Percentiles rank a stretch among this genome's conserved stretches.
phyloP scores from a whole-genome alignment of 2,888 invertebrate genomes.

The Poecilobothrus nobilitatus region DNA sequence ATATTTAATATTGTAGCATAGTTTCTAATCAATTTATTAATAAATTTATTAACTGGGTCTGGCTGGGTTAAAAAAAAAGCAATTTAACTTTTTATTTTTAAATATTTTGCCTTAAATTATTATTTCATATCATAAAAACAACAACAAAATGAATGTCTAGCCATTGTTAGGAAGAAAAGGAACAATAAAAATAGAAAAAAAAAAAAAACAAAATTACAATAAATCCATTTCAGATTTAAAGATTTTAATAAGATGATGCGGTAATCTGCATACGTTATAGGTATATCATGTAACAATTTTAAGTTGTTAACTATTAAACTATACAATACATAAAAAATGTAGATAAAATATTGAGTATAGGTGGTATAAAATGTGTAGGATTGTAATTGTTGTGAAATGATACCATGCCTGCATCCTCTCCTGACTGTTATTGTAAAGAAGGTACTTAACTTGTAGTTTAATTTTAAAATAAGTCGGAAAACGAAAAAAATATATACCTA shows the following conservation, averaged over 20 bases:
- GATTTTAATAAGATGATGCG: background rate
- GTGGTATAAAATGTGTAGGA: constrained; percentile 2
- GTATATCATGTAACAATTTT: background rate
- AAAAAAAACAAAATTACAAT: too few relatives aligned
- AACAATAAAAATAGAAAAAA: too few relatives aligned
- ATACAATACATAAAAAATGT: background rate
- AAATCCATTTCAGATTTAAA: background rate
- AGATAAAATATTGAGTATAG: background rate
- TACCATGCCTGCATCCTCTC: background rate
- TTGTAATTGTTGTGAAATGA: background rate
- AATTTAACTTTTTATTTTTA: too few relatives aligned
- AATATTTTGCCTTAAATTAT: too few relatives aligned
- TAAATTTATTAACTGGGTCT: too few relatives aligned
- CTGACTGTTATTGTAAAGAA: background rate
- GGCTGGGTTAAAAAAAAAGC: too few relatives aligned
- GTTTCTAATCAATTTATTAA: too few relatives aligned
- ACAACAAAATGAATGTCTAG: background rate
- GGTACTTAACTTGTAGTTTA: background rate
- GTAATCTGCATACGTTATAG: background rate
- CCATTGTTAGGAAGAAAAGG: too few relatives aligned
- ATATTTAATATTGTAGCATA: too few relatives aligned
- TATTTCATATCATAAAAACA: background rate
- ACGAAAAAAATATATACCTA: background rate
- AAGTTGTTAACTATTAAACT: background rate
- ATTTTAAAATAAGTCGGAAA: background rate